Percentiles rank a stretch among this genome's conserved stretches.
Conservation (phyloP, 2,113 vertebrate genomes). For the Nycticorax nycticorax region DNA sequence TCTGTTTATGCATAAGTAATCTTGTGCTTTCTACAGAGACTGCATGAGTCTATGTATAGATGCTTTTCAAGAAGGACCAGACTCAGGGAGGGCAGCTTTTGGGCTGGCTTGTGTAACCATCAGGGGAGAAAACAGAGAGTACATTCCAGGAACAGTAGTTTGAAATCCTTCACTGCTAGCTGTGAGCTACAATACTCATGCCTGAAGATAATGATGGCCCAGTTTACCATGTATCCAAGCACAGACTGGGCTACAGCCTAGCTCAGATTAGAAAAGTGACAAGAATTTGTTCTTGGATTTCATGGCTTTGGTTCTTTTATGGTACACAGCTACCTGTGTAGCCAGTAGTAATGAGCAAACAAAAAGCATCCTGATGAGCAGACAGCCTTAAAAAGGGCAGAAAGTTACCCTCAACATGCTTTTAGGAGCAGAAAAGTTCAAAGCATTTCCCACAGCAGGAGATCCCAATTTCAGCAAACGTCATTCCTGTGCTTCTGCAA, state of each 20-base stretch:
- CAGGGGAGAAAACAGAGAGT: neutral
- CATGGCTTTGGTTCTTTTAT: neutral
- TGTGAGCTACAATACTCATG: neutral
- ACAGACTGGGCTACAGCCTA: neutral
- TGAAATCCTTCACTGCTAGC: neutral
- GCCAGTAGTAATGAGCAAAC: neutral
- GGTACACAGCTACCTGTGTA: neutral
- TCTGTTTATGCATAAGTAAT: neutral
- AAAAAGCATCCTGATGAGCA: neutral
- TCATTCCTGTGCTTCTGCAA: neutral
- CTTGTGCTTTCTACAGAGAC: neutral
- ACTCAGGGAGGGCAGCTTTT: neutral
- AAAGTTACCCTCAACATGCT: neutral
- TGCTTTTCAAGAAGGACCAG: neutral
- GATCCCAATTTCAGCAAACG: neutral
- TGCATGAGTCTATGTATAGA: rapidly evolving
- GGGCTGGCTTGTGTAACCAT: neutral
- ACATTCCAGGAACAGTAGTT: neutral
- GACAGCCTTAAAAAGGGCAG: neutral
- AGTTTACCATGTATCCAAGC: neutral
- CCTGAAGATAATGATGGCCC: neutral
- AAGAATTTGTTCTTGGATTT: neutral
- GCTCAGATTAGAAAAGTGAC: neutral
- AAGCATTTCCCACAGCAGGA: neutral
- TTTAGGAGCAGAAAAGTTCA: neutral